Conservation (phyloP, 2,888 invertebrate genomes). For the Cinara cedri region DNA sequence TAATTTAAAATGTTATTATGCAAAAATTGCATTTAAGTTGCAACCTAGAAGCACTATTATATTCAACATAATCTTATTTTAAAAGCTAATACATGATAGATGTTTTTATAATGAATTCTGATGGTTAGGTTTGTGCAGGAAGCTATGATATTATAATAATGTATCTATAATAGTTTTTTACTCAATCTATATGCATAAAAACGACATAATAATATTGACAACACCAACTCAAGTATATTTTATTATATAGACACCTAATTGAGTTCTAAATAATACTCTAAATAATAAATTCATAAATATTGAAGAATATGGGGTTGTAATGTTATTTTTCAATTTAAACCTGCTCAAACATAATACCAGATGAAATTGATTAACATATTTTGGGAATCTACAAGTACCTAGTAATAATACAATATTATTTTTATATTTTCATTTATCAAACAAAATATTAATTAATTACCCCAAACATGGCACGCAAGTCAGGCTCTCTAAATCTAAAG, state of each 20-base stretch:
- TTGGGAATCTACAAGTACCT: conserved; percentile 8
- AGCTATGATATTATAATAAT: neutral
- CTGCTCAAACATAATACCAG: conserved; percentile 14
- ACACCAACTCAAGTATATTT: no score
- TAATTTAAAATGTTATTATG: conserved; percentile 26
- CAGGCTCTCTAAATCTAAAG: conserved; percentile 98
- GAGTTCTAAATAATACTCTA: no score
- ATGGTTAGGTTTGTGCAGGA: conserved; percentile 22
- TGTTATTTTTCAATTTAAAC: neutral
- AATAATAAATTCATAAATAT: no score
- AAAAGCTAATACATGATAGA: conserved; percentile 40
- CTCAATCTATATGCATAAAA: no score
- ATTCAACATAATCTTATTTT: conserved; percentile 8
- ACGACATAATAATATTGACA: no score
- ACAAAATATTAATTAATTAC: conserved; percentile 70
- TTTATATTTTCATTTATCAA: conserved; percentile 19
- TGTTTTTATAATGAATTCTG: conserved; percentile 8
- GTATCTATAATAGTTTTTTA: no score
- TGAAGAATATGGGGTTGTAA: no score
- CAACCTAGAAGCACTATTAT: conserved; percentile 34
- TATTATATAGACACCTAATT: no score
- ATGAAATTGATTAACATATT: neutral
- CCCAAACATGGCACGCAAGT: conserved; percentile 97
- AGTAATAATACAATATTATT: neutral
- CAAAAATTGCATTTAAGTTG: conserved; percentile 20